These are phyloP conservation scores for Gracilinanus agilis DNA, from an alignment of 2,113 vertebrate species.

Conservation along the genomic window DNA sequence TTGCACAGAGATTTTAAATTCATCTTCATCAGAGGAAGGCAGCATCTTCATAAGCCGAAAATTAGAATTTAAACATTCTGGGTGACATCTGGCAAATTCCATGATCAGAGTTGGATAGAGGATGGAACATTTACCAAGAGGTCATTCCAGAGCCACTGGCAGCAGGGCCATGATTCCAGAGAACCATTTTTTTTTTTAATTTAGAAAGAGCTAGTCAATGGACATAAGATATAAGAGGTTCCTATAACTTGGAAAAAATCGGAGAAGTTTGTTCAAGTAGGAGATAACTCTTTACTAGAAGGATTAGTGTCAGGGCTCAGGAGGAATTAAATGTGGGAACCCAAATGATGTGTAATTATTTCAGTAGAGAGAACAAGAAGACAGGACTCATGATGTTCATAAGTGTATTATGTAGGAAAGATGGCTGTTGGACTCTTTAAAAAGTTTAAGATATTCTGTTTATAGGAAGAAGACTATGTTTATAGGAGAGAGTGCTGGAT, in stretches of 20 bases:
- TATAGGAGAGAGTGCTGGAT: neutral
- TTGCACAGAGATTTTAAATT: conserved; percentile 19
- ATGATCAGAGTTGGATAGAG: conserved; percentile 52
- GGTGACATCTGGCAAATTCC: conserved; percentile 8
- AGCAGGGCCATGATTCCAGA: conserved; percentile 29
- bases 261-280: conserved; percentile 8
- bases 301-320: neutral
- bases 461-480: neutral
- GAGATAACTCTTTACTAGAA: neutral
- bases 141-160: neutral
- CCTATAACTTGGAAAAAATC: conserved; percentile 12
- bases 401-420: neutral
- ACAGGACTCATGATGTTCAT: neutral
- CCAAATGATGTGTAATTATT: neutral
- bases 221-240: conserved; percentile 22
- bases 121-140: conserved; percentile 32
- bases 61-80: neutral
- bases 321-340: neutral
- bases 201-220: conserved; percentile 4
- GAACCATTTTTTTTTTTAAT: conserved; percentile 48
- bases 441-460: neutral
- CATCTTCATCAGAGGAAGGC: neutral
- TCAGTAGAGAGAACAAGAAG: neutral
- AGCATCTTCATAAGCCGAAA: neutral
- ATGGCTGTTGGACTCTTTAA: neutral